Base-by-base conservation (phyloP, 2,113 vertebrate species). In the Ibidorhyncha struthersii region DNA sequence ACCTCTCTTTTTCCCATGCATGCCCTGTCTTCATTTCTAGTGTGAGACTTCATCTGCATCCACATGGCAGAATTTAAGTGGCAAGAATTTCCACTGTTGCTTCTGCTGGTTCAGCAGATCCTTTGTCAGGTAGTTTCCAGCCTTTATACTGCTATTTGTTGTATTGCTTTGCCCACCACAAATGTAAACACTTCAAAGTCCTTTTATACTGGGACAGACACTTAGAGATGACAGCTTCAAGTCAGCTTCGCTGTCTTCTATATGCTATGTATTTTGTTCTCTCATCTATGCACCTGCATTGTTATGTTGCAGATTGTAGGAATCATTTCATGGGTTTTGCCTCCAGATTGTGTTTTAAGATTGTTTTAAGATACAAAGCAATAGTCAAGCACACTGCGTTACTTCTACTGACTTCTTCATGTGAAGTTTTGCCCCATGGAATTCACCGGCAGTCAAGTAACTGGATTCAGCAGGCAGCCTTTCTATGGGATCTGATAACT, bases 1-100 rank as follows among this genome's bases (percentile, higher is more conserved):
- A n/a, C 62, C 55, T 88, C 41, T 78, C 82, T 86, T 55, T 93
- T 95, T 95, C 90, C 85, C 90, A 90, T 27, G 67, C 45, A 26
- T 81, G 41, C 36, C 27, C 36, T 41, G 15, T 49, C 90, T 83
- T 87, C 12, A 19, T 86, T 94, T 82, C 85, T 89, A 55, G 26
- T 41, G 74, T 84, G 85, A 85, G 61, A 23, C 58, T 73, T 52
- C 19, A 0, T 78, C 70, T 80, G 36, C 45, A 65, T 80, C 82
- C 72, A 53, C 71, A 70, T n/a, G 45, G 29, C 1, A 4, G 78
- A 74, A 91, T 77, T 95, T 40, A 50, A 92, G 59, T 32, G 53
- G 56, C 53, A 61, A 26, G 72, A 53, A 73, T 88, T 94, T 85
- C 62, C 79, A 53, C 55, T 93, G 53, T n/a, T 53, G 10, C 85